Conservation (phyloP, 2,113 vertebrate genomes). For the Gnathonemus echidnorhynchus region DNA sequence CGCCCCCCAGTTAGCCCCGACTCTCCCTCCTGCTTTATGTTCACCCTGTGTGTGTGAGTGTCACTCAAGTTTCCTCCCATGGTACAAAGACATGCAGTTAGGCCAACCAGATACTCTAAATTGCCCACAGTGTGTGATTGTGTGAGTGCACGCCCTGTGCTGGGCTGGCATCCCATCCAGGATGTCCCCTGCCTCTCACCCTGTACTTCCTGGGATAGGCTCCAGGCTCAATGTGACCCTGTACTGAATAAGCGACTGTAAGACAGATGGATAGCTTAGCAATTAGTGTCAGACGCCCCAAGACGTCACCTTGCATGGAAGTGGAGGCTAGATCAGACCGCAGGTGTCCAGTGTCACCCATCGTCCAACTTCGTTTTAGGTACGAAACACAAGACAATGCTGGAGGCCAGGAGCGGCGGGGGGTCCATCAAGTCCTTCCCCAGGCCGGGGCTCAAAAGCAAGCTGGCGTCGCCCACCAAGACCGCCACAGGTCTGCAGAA, state of each 20-base stretch:
- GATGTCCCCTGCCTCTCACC: not conserved
- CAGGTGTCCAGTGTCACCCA: not conserved
- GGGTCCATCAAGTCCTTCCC: conserved; percentile 98
- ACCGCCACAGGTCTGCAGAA: conserved; percentile 91
- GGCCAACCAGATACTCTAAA: not conserved
- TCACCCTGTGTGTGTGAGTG: too few relatives aligned
- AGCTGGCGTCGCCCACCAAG: conserved; percentile 64
- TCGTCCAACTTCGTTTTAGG: conserved; percentile 54
- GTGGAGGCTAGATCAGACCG: not conserved
- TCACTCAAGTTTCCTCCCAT: not conserved
- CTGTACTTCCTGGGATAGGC: not conserved
- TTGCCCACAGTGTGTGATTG: not conserved
- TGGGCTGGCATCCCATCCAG: not conserved
- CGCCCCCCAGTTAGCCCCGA: not conserved
- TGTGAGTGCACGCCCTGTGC: not conserved
- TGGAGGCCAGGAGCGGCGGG: conserved; percentile 87
- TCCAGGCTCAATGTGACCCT: not conserved
- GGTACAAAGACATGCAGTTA: not conserved
- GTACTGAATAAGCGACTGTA: not conserved
- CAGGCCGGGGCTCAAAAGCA: conserved; percentile 85
- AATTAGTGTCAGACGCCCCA: not conserved
- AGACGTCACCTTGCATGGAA: not conserved
- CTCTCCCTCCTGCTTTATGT: not conserved
- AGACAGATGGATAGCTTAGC: not conserved
- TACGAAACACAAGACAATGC: conserved; percentile 99